Evolutionary conservation across 2,797 vertebrate species (phyloP).

Genomic region (Halcyon chelicuti): DNA sequence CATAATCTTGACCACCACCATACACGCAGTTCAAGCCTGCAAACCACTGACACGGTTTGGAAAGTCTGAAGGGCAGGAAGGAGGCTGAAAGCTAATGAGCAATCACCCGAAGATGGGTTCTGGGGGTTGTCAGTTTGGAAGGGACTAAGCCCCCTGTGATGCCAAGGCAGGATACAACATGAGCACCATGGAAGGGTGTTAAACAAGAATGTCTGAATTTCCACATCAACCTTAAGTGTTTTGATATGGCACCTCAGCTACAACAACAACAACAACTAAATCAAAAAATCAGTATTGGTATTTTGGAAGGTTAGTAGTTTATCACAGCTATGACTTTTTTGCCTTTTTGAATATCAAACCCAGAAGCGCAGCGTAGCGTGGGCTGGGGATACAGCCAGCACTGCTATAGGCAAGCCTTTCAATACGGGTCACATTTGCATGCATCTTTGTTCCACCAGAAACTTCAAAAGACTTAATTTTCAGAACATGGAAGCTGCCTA

Average conservation of each 20-base stretch:
- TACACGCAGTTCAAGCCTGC: neutral
- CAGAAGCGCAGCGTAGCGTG: neutral
- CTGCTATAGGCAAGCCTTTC: neutral
- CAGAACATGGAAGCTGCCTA: neutral
- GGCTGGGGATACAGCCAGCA: neutral
- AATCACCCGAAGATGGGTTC: neutral
- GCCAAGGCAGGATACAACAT: neutral
- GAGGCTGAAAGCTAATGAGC: neutral
- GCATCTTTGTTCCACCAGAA: neutral
- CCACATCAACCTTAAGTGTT: neutral
- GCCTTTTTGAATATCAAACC: neutral
- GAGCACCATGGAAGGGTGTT: accelerated
- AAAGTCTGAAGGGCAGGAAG: neutral
- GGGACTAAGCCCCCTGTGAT: neutral
- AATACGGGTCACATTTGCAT: neutral
- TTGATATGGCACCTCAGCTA: neutral
- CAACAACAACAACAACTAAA: too few relatives aligned
- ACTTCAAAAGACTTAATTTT: neutral
- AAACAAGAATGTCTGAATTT: neutral
- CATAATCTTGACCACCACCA: neutral
- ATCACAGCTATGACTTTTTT: neutral
- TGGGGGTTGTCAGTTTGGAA: neutral
- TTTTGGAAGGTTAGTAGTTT: neutral
- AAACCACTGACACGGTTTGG: neutral
- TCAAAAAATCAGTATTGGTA: neutral